Base-by-base conservation (phyloP, 2,888 invertebrate genomes). In the Sinopyrophorus schimmeli region DNA sequence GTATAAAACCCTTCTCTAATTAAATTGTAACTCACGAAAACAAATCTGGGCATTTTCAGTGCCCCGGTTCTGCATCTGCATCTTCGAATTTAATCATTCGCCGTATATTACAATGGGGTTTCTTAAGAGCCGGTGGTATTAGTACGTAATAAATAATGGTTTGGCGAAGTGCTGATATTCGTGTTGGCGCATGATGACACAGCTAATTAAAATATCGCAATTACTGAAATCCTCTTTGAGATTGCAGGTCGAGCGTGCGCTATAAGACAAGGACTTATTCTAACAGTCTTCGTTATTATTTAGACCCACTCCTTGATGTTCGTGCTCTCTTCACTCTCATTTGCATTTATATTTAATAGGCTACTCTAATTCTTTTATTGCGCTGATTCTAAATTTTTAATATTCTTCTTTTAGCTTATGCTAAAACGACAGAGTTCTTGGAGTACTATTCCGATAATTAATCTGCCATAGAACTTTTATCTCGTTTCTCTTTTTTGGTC, bases 191-290 rank as follows among this genome's bases (percentile, higher is more conserved):
- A 62, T 64, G 65, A 66, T 67, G 65, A 66, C 65, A 56, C 61
- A 58, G 60, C 64, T 67, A 67, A 67, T 67, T 66, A 65, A 67
- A 67, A 66, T 66, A 65, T 65, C 59, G 64, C 64, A 62, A 65
- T 64, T 61, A 60, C 54, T 53, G 59, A 54, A 67, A 65, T 64
- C 62, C 64, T 60, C 58, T 56, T 60, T 61, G 49, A 54, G 54
- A 59, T 54, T 51, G 38, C 43, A 31, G 47, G 49, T 44, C 52
- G 54, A 56, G 50, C 50, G 39, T 43, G 44, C 39, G 46, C 51
- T 15, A 52, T 47, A 24, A 47, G 34, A 52, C 31, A 44, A 49
- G 41, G 28, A 51, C 30, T 47, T 37, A 40, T 47, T 47, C 38
- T 38, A 31, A 38, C 46, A 27, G 27, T 50, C 50, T 40, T 46